phyloP scores from a whole-genome alignment of 2,113 vertebrate species.

The Naja naja region DNA sequence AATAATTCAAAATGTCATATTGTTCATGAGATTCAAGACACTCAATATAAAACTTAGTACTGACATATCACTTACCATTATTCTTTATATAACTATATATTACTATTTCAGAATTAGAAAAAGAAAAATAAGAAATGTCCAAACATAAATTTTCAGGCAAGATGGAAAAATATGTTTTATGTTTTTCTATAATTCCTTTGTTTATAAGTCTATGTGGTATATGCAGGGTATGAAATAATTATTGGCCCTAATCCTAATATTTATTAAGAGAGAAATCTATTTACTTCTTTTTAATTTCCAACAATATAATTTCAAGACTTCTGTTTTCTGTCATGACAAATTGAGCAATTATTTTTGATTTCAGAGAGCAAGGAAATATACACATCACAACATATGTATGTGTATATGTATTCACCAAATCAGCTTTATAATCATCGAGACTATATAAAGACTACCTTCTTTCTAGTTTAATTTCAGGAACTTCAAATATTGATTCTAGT shows the following conservation, averaged over 20 bases:
- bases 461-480: background rate
- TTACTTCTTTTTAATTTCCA: background rate
- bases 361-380: background rate
- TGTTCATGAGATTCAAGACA: background rate
- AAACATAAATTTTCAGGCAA: constrained; percentile 14
- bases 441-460: background rate
- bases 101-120: background rate
- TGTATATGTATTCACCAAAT: background rate
- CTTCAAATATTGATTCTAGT: background rate
- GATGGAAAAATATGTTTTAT: background rate
- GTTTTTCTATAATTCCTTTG: background rate
- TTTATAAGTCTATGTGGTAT: background rate
- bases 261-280: background rate
- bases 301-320: background rate
- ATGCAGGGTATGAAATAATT: background rate
- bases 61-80: background rate
- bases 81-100: background rate
- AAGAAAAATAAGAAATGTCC: background rate
- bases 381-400: background rate
- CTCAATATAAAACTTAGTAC: accelerated
- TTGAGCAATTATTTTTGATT: constrained; percentile 24
- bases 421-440: background rate
- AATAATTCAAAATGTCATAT: background rate
- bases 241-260: background rate
- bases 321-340: background rate